Evolutionary conservation across 2,797 vertebrate species (phyloP), one percentile per base, ranked within the genome.

Genomic region (Echiichthys vipera): DNA sequence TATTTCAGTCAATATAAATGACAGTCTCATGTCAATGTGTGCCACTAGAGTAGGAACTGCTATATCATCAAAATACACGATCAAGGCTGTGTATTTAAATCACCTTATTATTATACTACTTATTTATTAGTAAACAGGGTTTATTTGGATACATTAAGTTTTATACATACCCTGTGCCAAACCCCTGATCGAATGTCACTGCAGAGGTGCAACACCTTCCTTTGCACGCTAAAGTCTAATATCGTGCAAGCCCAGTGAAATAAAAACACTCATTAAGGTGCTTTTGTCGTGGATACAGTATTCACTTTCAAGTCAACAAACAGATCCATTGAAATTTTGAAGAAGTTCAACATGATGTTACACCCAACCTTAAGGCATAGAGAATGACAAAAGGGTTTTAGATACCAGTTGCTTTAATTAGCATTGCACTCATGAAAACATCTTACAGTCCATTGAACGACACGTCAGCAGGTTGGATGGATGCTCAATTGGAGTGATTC

Each of bases 391-490:
- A 84, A 55, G 51, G 24, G 40, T 65, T 80, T 71, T 42, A 67
- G 62, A 77, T 78, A 81, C 87, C 76, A 84, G 34, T 66, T 43
- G 64, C 56, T 70, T 77, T 74, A 76, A 83, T 85, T 74, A 72
- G 25, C 17, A 46, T 37, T 65, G 46, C 50, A 47, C 34, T 56
- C 18, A 68, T 74, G 43, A 67, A 80, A 71, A 69, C 71, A 70
- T 72, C 62, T 30, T 58, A 58, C 39, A n/a, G 61, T 43, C 6
- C 10, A 27, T 15, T 32, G 29, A 70, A 36, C 59, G 30, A 49
- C 42, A 58, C 20, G 62, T 12, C 27, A 20, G 36, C 36, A 45
- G 46, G 34, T 14, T 42, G 39, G 22, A 24, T 51, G 4, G 22
- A 50, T 46, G 24, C 29, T 66, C 20, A 51, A 7, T 27, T 7